A percentile compares a stretch with the other conserved stretches of the same genome.
These are phyloP conservation scores for Papilio polytes DNA, from an alignment of 1,140 invertebrate species.

Conservation along the genomic window DNA sequence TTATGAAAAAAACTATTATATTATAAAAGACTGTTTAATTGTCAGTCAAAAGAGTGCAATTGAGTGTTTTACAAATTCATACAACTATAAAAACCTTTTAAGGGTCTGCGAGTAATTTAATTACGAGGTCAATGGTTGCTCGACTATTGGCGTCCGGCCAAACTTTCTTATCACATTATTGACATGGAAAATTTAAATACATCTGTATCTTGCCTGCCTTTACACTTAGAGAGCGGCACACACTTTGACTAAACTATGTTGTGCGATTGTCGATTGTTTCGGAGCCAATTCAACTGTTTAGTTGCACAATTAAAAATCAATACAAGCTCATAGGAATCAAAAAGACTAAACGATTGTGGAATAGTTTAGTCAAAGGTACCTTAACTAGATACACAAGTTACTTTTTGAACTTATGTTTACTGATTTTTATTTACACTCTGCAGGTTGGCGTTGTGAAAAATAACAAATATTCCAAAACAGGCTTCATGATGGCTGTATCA, in stretches of 20 bases:
- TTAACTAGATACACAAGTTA: no score
- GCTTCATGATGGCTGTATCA: constrained; percentile 67
- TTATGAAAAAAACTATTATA: no score
- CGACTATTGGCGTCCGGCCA: background rate
- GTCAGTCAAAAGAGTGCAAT: no score
- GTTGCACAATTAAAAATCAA: no score
- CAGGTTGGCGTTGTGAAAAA: constrained; percentile 71
- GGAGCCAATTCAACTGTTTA: no score
- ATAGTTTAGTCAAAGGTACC: no score
- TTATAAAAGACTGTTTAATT: no score
- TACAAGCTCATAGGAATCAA: no score
- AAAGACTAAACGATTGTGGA: no score
- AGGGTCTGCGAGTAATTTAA: background rate
- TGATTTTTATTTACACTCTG: constrained; percentile 36
- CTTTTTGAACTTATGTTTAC: background rate
- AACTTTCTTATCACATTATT: constrained; percentile 10
- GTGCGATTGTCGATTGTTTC: no score
- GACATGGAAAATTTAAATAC: background rate
- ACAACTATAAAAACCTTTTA: background rate
- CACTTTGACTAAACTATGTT: no score
- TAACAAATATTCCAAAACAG: constrained; percentile 66
- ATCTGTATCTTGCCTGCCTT: background rate
- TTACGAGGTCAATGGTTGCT: background rate
- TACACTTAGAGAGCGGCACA: background rate
- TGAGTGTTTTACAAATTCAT: background rate